A percentile compares a stretch with the other conserved stretches of the same genome.
Evolutionary conservation across 2,113 vertebrate species (phyloP).

Genomic region (Hyperoodon ampullatus): DNA sequence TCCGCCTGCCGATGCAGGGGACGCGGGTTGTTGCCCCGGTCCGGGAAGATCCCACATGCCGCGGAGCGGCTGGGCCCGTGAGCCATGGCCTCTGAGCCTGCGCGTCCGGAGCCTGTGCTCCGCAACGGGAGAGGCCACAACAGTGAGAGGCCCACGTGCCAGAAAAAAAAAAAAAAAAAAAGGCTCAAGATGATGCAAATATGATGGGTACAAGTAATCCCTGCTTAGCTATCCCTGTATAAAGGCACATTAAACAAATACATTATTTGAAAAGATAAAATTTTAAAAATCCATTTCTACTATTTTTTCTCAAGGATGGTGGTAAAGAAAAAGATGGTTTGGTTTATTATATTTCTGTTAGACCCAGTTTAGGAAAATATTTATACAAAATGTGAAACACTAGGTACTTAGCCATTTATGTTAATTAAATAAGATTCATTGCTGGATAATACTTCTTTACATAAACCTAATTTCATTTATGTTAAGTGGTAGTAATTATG

Average conservation of each 20-base stretch:
- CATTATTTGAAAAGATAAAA: not conserved
- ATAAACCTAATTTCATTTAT: not conserved
- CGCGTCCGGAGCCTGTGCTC: too few relatives aligned
- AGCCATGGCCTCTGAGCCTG: too few relatives aligned
- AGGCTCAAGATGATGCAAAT: not conserved
- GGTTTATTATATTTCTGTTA: not conserved
- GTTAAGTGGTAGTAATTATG: conserved; percentile 3
- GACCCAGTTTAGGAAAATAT: not conserved
- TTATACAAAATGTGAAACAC: not conserved
- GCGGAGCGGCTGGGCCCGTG: too few relatives aligned
- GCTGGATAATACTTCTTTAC: not conserved
- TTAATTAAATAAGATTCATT: not conserved
- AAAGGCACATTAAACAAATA: not conserved
- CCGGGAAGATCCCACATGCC: too few relatives aligned
- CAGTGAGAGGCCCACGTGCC: too few relatives aligned
- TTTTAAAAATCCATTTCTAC: not conserved
- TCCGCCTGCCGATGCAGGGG: too few relatives aligned
- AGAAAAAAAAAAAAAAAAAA: too few relatives aligned
- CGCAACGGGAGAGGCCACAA: fast-evolving
- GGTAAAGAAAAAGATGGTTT: not conserved
- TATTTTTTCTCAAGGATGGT: not conserved
- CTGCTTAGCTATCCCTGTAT: not conserved
- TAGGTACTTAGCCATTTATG: not conserved
- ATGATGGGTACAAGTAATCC: not conserved
- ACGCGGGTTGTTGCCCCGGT: fast-evolving